Base-by-base conservation (phyloP, 2,797 vertebrate species). In the Scomberomorus guttatus region DNA sequence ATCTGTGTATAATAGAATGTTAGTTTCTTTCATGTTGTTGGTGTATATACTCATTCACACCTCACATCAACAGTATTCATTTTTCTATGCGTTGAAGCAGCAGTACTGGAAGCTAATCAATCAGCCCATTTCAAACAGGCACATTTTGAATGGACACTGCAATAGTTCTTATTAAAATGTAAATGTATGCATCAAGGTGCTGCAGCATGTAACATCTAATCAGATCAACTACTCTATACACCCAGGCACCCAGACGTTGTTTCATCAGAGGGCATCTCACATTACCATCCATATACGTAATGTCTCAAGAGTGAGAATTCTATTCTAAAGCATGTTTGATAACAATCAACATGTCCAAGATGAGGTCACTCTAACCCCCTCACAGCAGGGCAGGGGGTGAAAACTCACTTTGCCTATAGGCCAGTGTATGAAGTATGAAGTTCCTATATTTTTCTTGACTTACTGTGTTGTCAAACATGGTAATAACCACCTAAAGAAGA, bases 171-270 rank as follows among this genome's bases (percentile, higher is more conserved):
- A 12, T 39, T 54, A 15, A 15, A 55, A 59, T 58, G 8, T 42
- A 46, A 57, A 69, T 48, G 5, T 32, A 60, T 60, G 8, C 37
- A 37, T 50, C 14, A 57, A 57, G 9, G 22, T 39, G 11, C 58
- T 71, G 14, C 32, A 65, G 59, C 14, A 39, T 71, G 15, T 52
- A 14, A 15, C 60, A 71, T 78, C 2, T 72, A 29, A 56, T 55
- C 62, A 2, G 22, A 55, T 55, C 27, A 72, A 17, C 13, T 55
- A 9, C 20, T 25, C 6, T 25, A 5, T 44, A 29, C 11, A 15
- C 24, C 44, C 17, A 4, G 14, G 17, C 3, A 4, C 9, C 9
- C 18, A 63, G 32, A 24, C 5, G 0, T 25, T 60, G n/a, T 58
- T 25, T 34, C 4, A 18, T 63, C 17, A 68, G 37, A 55, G 50